Percentiles rank a stretch among this genome's conserved stretches.
Evolutionary conservation across 1,140 invertebrate species (phyloP).

Genomic region (Habropoda laboriosa): DNA sequence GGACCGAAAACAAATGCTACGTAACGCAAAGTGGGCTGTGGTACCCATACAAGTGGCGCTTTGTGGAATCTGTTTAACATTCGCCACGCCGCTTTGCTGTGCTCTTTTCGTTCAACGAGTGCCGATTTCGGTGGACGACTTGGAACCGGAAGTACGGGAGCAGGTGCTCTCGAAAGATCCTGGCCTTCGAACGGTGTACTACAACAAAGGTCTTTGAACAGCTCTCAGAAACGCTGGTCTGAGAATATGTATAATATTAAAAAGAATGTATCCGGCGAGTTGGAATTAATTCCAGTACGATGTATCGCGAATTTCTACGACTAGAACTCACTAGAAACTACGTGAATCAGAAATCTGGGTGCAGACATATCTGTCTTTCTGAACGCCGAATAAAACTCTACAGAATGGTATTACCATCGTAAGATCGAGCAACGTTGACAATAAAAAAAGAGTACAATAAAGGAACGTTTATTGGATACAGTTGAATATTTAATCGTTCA

Average conservation of each 20-base stretch:
- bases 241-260: no score
- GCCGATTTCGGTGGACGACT: conserved; percentile 81
- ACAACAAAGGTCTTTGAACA: conserved; percentile 84
- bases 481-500: neutral
- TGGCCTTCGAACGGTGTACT: conserved; percentile 82
- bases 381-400: neutral
- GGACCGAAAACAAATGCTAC: conserved; percentile 83
- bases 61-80: conserved; percentile 88
- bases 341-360: neutral
- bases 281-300: neutral
- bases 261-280: neutral
- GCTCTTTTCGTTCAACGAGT: conserved; percentile 91
- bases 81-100: conserved; percentile 92
- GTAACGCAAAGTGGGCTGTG: conserved; percentile 82
- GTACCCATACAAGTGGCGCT: conserved; percentile 86
- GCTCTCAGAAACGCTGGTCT: no score
- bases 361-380: neutral
- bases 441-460: conserved; percentile 40
- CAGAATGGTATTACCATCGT: neutral
- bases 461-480: conserved; percentile 21
- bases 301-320: no score
- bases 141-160: conserved; percentile 84
- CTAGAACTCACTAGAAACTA: no score
- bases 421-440: conserved; percentile 17
- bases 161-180: conserved; percentile 79